A percentile compares a stretch with the other conserved stretches of the same genome.
Evolutionary conservation across 2,113 vertebrate genomes (phyloP).

Genomic region (Ploceus nigricollis): DNA sequence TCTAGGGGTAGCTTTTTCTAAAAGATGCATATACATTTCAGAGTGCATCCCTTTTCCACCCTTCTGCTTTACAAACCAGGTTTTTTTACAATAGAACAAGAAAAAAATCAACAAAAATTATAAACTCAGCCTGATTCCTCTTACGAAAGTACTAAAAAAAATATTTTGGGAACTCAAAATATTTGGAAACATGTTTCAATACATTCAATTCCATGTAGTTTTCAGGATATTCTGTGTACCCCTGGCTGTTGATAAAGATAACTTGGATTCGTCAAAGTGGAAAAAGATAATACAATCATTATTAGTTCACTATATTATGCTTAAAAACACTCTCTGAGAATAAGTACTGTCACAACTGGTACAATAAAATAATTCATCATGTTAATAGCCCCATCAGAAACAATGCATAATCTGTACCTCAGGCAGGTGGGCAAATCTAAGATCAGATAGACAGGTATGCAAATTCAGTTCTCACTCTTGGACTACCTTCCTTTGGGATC

Average conservation of each 20-base stretch:
- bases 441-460: background rate
- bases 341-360: background rate
- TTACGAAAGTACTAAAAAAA: background rate
- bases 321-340: background rate
- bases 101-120: background rate
- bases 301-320: background rate
- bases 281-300: background rate
- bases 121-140: background rate
- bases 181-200: background rate
- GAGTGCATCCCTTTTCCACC: rapidly evolving
- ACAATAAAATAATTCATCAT: background rate
- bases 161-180: background rate
- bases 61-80: background rate
- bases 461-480: background rate
- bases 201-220: background rate
- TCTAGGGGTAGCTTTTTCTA: background rate
- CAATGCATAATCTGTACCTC: background rate
- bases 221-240: background rate
- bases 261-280: rapidly evolving
- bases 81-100: rapidly evolving
- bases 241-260: background rate
- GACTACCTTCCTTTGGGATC: background rate
- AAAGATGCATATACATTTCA: background rate
- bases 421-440: background rate
- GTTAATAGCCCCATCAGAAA: background rate